Conservation (phyloP, 1,140 invertebrate species). For the Tetranychus urticae region DNA sequence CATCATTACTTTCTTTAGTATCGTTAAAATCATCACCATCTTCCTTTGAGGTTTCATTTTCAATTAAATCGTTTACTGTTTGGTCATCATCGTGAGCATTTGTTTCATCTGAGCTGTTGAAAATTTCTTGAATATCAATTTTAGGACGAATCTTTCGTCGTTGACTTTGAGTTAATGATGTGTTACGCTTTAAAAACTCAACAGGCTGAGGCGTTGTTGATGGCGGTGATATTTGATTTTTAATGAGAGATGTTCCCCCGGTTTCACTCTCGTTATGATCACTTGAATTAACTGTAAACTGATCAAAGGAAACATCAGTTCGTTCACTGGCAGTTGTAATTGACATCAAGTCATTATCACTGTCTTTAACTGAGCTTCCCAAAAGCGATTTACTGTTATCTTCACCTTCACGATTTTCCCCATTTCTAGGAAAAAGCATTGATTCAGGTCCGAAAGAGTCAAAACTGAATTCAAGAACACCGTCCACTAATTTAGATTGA, state of each 20-base stretch:
- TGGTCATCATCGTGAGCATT: too few relatives aligned
- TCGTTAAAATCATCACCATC: too few relatives aligned
- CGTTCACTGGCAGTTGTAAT: neutral
- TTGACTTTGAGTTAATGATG: conserved; percentile 7
- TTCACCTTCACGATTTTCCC: neutral
- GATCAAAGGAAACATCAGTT: neutral
- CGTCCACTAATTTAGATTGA: neutral
- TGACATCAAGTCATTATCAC: neutral
- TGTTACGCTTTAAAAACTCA: neutral
- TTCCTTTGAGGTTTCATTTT: too few relatives aligned
- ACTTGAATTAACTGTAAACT: neutral
- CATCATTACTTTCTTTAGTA: too few relatives aligned
- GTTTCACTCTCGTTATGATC: neutral
- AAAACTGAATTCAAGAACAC: conserved; percentile 10
- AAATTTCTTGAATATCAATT: conserved; percentile 6
- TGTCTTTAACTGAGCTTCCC: neutral
- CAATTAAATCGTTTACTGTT: too few relatives aligned
- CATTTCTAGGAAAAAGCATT: conserved; percentile 4
- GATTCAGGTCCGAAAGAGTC: conserved; percentile 13
- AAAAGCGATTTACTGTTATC: neutral
- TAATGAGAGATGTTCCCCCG: neutral
- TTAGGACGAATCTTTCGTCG: conserved; percentile 6
- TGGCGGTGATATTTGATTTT: neutral
- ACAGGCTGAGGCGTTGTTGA: neutral
- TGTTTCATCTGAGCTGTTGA: neutral